Evolutionary conservation across 2,888 invertebrate genomes (phyloP).

Genomic region (Himalopsyche japonica): DNA sequence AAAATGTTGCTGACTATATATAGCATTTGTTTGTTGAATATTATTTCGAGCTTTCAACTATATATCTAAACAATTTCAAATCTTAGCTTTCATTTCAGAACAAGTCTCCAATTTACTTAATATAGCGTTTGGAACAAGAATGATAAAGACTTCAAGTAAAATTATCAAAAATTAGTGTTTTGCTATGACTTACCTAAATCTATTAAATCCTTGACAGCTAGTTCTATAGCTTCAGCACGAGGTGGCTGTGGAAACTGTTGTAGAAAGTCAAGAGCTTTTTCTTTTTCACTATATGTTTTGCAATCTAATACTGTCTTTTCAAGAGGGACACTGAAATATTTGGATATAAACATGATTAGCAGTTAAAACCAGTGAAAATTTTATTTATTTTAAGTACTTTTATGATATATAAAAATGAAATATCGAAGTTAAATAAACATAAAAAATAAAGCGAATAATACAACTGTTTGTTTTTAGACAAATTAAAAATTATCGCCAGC

Average conservation of each 20-base stretch:
- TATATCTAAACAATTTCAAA: too few relatives aligned
- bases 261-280: constrained; percentile 62
- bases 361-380: neutral
- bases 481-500: too few relatives aligned
- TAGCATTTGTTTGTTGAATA: too few relatives aligned
- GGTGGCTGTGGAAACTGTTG: constrained; percentile 68
- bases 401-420: too few relatives aligned
- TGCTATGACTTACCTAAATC: constrained; percentile 53
- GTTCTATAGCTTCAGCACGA: constrained; percentile 51
- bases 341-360: neutral
- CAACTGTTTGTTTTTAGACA: too few relatives aligned
- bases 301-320: constrained; percentile 64
- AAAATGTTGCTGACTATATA: too few relatives aligned
- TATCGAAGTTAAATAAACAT: too few relatives aligned
- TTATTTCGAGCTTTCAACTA: too few relatives aligned
- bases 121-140: neutral
- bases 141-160: neutral
- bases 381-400: too few relatives aligned
- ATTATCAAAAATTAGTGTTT: neutral
- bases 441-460: too few relatives aligned
- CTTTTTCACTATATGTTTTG: constrained; percentile 64
- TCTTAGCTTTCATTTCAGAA: too few relatives aligned
- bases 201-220: constrained; percentile 65
- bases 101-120: neutral
- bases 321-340: constrained; percentile 53